These are phyloP conservation scores for Sycobia sp. DNA, from an alignment of 1,140 invertebrate species.

Conservation along the genomic window DNA sequence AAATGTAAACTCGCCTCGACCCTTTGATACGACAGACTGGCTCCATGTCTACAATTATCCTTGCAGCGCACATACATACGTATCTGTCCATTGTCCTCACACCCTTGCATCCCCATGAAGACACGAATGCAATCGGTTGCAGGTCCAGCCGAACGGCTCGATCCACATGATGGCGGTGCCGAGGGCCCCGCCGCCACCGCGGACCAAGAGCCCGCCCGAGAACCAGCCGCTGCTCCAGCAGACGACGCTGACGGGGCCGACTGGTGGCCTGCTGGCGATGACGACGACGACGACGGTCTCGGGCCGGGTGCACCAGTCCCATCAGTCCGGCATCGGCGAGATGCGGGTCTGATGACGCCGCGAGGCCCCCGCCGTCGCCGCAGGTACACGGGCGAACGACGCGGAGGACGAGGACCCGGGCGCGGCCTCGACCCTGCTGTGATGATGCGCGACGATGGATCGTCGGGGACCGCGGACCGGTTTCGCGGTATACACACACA, in stretches of 20 bases:
- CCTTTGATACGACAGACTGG: too few species aligned
- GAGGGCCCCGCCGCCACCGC: conserved; percentile 64
- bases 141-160: conserved; percentile 65
- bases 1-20: too few species aligned
- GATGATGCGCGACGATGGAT: not conserved
- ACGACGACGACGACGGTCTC: conserved; percentile 50
- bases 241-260: too few species aligned
- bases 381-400: conserved; percentile 49
- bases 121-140: too few species aligned
- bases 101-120: too few species aligned
- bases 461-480: not conserved
- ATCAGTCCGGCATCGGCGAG: conserved; percentile 78
- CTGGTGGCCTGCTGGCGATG: too few species aligned
- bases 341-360: conserved; percentile 85
- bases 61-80: too few species aligned
- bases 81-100: too few species aligned
- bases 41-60: too few species aligned
- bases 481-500: conserved; percentile 7
- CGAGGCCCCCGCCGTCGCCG: conserved; percentile 58
- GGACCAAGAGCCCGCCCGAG: conserved; percentile 65
- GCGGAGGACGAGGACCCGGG: not conserved
- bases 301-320: conserved; percentile 63
- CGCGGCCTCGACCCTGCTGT: not conserved
- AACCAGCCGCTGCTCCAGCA: conserved; percentile 63
- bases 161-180: conserved; percentile 66